Conservation (phyloP, 92 coral and sea anemone genomes). For the Pocillopora meandrina region DNA sequence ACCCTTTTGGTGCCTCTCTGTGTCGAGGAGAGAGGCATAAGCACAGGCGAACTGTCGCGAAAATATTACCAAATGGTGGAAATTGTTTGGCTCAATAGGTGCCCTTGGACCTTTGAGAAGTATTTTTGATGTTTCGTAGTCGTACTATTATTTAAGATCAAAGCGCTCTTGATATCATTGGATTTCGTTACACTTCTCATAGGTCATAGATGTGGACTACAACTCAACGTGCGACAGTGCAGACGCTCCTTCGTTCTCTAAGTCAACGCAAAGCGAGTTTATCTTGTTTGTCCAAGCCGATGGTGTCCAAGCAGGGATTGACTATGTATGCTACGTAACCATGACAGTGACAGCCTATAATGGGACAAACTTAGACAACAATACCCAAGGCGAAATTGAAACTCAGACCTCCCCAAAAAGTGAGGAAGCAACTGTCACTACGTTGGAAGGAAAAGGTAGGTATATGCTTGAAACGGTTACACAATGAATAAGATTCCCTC, state of each 20-base stretch:
- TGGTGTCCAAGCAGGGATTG: slow-evolving; percentile 89
- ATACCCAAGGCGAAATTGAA: slow-evolving; percentile 41
- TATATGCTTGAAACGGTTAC: neutral
- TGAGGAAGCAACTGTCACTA: slow-evolving; percentile 81
- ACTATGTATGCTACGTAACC: slow-evolving; percentile 83
- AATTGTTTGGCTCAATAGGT: no score
- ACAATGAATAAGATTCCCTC: neutral
- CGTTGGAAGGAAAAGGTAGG: slow-evolving; percentile 92
- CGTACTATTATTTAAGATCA: neutral
- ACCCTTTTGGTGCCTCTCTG: no score
- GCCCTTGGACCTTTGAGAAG: no score
- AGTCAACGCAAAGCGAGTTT: slow-evolving; percentile 54
- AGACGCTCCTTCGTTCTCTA: slow-evolving; percentile 68
- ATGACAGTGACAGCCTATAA: slow-evolving; percentile 79
- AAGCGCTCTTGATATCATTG: neutral
- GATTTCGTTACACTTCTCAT: neutral
- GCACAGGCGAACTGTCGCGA: no score
- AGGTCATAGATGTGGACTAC: slow-evolving; percentile 60
- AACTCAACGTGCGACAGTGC: slow-evolving; percentile 85
- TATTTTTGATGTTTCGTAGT: no score
- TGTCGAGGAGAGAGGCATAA: no score
- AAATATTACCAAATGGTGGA: no score
- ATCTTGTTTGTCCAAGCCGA: slow-evolving; percentile 74
- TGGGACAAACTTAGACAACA: slow-evolving; percentile 58
- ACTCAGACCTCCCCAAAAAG: slow-evolving; percentile 83